Conservation (phyloP, 1,140 invertebrate genomes). For the Oedothorax gibbosus region DNA sequence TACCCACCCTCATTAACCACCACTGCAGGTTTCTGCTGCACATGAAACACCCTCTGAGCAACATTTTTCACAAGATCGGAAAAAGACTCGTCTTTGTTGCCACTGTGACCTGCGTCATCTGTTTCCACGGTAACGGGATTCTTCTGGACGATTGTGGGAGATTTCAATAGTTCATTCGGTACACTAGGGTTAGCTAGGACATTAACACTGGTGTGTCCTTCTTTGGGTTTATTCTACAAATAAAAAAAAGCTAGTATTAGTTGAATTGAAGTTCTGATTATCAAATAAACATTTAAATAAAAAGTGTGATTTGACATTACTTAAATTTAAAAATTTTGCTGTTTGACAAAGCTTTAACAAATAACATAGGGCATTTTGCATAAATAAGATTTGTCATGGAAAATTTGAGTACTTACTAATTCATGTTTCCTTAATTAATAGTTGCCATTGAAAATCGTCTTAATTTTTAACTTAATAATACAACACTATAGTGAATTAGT, state of each 20-base stretch:
- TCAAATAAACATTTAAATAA: not conserved
- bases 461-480: too few species aligned
- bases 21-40: slow-evolving; percentile 32
- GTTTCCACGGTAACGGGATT: not conserved
- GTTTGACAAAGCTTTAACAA: too few species aligned
- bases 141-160: slow-evolving; percentile 43
- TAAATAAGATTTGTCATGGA: too few species aligned
- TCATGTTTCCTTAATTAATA: too few species aligned
- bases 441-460: too few species aligned
- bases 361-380: too few species aligned
- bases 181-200: slow-evolving; percentile 27
- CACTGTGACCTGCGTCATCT: slow-evolving; percentile 3
- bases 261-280: not conserved
- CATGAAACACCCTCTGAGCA: slow-evolving; percentile 46
- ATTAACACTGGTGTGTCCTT: not conserved
- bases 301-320: not conserved
- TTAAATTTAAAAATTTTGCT: not conserved
- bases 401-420: too few species aligned
- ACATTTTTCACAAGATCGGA: slow-evolving; percentile 55
- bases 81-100: slow-evolving; percentile 47
- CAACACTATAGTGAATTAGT: too few species aligned
- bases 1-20: too few species aligned
- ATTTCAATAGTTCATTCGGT: slow-evolving; percentile 42
- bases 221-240: slow-evolving; percentile 18
- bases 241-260: not conserved